Evolutionary conservation across 2,888 invertebrate species (phyloP).

Genomic region (Pediacus dermestoides): DNA sequence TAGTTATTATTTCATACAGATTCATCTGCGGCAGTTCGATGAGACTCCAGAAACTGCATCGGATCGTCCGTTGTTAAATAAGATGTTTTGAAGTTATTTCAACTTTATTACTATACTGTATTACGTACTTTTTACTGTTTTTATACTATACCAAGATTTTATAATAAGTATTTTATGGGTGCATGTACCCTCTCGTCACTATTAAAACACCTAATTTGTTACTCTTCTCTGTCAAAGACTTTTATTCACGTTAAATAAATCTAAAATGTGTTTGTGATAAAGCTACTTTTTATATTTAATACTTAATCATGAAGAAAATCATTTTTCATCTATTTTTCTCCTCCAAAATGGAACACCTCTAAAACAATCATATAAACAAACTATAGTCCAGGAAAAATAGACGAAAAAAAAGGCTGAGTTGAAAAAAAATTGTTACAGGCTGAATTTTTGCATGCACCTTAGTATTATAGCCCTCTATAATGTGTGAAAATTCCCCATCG

Average conservation of each 20-base stretch:
- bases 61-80: conserved; percentile 50
- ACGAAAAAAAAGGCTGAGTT: no score
- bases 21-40: conserved; percentile 71
- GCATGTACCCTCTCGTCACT: no score
- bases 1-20: conserved; percentile 49
- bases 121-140: conserved; percentile 11
- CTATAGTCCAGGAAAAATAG: no score
- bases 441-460: no score
- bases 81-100: conserved; percentile 17
- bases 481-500: no score
- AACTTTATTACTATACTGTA: conserved; percentile 10
- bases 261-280: conserved; percentile 5
- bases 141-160: conserved; percentile 14
- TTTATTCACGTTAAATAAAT: no score
- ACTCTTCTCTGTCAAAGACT: no score
- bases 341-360: conserved; percentile 38
- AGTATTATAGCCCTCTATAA: no score
- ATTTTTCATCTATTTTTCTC: conserved; percentile 24
- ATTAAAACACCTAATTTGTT: no score
- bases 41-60: conserved; percentile 59
- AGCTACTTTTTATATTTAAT: no score
- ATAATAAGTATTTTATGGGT: conserved; percentile 9
- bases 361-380: no score
- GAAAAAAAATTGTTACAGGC: no score
- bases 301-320: conserved; percentile 9